Evolutionary conservation across 30 jellyfish, hydroid and myxozoan genomes (phyloP), one percentile per base, ranked within the genome.

Genomic region (Aurelia coerulea): DNA sequence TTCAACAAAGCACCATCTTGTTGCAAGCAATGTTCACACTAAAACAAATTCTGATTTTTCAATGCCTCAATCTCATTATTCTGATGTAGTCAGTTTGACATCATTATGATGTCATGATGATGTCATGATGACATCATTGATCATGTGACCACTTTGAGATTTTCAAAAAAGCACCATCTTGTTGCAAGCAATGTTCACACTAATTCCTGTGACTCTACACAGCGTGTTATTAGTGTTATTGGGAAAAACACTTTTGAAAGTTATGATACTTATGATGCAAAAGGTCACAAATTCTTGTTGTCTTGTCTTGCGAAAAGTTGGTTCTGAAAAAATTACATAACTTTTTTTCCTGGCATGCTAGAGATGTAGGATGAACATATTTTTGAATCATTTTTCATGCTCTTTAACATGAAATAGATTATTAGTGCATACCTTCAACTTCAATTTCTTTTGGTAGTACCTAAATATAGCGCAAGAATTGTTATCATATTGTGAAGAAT

Each of bases 121-220:
- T 50, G 53, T 66, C 76, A 66, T 66, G 5, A 66, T 66, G 76
- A 66, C 53, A 15, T 66, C 76, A 66, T 66, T 2, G 76, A 66
- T 66, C 58, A 66, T 66, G 76, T 66, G 34, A 66, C 13, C 53
- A 66, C 42, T 66, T 15, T 17, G 42, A 66, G 13, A 66, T 66
- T 66, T 66, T 66, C 11, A 4, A 17, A 17, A 66, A 66, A 66
- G 76, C 11, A 17, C 34, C 53, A 2, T 34, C 42, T 66, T 66
- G 76, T 5, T 29, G 13, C 34, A 29, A 66, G 42, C 76, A 66
- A 66, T 66, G 42, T 15, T 66, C 76, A 17, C 76, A 66, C 76
- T 33, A 66, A 66, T 17, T 66, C 42, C 42, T 17, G 76, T 66
- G 42, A 66, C 76, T 66, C 51, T 66, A 66, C 7, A 34, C 13